Conservation (phyloP, 2,888 invertebrate species). For the Gari tellinella region DNA sequence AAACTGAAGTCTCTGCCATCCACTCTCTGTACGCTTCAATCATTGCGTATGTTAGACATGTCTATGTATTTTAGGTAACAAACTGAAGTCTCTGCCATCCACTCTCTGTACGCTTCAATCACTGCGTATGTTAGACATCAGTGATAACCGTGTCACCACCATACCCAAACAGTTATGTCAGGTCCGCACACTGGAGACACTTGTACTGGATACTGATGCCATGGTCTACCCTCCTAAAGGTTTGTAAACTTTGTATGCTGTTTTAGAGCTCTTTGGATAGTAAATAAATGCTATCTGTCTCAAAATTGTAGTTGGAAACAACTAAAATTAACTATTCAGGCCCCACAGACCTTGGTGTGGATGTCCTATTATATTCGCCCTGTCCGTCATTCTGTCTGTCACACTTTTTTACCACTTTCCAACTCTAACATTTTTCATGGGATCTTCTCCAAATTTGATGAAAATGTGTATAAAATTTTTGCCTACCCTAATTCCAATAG, state of each 20-base stretch:
- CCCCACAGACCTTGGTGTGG: too few relatives aligned
- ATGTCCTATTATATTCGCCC: too few relatives aligned
- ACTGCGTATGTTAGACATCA: conserved; percentile 78
- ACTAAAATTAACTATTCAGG: too few relatives aligned
- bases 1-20: too few relatives aligned
- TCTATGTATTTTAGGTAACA: conserved; percentile 74
- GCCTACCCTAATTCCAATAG: too few relatives aligned
- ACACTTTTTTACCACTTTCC: neutral
- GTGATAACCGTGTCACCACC: conserved; percentile 76
- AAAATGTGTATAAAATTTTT: too few relatives aligned
- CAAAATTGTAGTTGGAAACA: too few relatives aligned
- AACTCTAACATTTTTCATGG: neutral
- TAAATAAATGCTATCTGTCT: too few relatives aligned
- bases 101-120: conserved; percentile 70
- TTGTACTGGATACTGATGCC: conserved; percentile 88
- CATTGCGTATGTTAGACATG: too few relatives aligned
- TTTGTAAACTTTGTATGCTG: conserved; percentile 25
- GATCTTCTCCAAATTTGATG: too few relatives aligned
- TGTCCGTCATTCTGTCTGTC: neutral
- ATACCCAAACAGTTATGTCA: conserved; percentile 87
- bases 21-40: too few relatives aligned
- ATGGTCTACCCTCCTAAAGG: conserved; percentile 88
- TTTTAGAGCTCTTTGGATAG: too few relatives aligned
- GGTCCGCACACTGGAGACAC: conserved; percentile 87
- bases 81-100: conserved; percentile 74